Base-by-base conservation (phyloP, 2,888 invertebrate genomes). In the Lacanobia wlatinum region DNA sequence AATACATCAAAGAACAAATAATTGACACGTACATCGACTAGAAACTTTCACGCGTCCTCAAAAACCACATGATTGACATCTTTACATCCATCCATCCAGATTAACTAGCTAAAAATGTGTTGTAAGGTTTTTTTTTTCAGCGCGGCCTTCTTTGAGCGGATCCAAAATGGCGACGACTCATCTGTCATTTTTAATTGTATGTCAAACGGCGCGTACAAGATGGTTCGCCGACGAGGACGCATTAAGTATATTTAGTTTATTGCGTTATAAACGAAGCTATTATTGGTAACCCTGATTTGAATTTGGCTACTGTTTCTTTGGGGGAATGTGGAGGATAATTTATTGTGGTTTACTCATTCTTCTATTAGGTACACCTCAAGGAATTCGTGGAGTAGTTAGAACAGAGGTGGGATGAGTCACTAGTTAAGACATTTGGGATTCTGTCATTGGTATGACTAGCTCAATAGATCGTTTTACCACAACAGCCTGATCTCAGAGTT, bases 111-210 rank as follows among this genome's bases (percentile, higher is more conserved):
- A 90, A 92, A 91, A 92, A 92, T 91, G 90, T 92, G 92, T 92
- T 90, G 89, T 89, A 86, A 89, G 89, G 86, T 87, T 92, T 93
- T 92, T 92, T n/a, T 88, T 78, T 71, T 50, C 34, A 73, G 78
- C 80, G 89, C 93, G 92, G 93, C 88, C 84, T 86, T 85, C 92
- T 94, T 95, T 94, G 93, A 93, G 87, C 88, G 74, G 70, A 82
- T 87, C 80, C 93, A 94, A 95, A 89, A 94, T 95, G 95, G 95
- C 94, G 91, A 66, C 85, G 68, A 85, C 88, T 94, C 95, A 95
- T 95, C 95, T 94, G 95, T 95, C 95, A 95, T 95, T 95, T 95
- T 95, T 95, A 95, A 95, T 95, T 95, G 95, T 92, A 90, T 95
- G 95, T 95, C 95, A 94, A 93, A 93, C 89, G 90, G 89, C 84